Evolutionary conservation across 2,113 vertebrate species (phyloP), one percentile per base, ranked within the genome.

Genomic region (Triplophysa siluroides): DNA sequence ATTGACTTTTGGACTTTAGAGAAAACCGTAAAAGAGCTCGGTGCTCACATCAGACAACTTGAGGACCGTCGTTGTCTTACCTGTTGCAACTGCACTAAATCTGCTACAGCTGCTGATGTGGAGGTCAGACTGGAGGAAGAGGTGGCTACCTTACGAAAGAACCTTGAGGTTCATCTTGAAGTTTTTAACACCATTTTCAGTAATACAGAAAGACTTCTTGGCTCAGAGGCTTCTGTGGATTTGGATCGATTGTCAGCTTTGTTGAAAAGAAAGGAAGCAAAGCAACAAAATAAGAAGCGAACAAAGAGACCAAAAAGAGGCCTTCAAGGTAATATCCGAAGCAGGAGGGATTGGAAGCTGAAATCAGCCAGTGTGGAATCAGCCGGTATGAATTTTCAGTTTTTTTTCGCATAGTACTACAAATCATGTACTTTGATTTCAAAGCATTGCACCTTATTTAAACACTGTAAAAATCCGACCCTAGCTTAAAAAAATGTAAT

Each of bases 161-260:
- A 82, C 12, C 83, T 96, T 67, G 88, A 94, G 61, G 90, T 88
- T 1, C 96, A 99, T 11, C 87, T 94, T 41, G 70, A 78, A 54
- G 82, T 94, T 18, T 98, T 98, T 85, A 93, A 92, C 75, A 90
- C 91, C 33, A 79, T 98, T 0, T 96, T 97, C 84, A 91, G 91
- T n/a, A 96, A 93, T 43, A 86, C 91, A 0, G 93, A 94, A 65
- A 88, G 89, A 29, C 84, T 97, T 29, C 45, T 24, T 18, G 87
- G 70, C 0, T 87, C 94, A 0, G 91, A 94, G 0, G 0, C 74
- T 50, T 93, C 93, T 2, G 83, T 98, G 78, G 94, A 97, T 83
- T 80, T 96, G 14, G 86, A 88, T 16, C 92, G 93, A 66, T 88
- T 98, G 76, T 90, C 89, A 82, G 50, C 90, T 83, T 66, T 96